phyloP scores from a whole-genome alignment of 30 jellyfish, hydroid and myxozoan species.

The Mastigias papua region DNA sequence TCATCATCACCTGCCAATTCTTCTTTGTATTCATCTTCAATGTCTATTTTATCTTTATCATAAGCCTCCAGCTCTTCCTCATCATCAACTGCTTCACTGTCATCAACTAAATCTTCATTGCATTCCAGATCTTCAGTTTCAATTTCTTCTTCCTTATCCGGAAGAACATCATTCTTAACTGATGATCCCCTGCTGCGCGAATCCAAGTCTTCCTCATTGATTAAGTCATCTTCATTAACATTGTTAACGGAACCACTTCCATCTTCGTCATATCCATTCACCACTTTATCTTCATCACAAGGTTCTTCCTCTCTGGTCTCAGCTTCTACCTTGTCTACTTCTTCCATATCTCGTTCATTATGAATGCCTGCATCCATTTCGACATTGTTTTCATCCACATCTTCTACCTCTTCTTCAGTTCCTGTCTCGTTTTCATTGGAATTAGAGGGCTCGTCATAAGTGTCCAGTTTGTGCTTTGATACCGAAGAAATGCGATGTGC shows the following conservation, averaged over 20 bases:
- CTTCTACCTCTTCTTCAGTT: conserved; percentile 8
- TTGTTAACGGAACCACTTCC: neutral
- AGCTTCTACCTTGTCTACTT: conserved; percentile 41
- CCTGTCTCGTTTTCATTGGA: neutral
- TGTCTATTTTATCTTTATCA: conserved; percentile 27
- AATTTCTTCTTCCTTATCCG: conserved; percentile 41
- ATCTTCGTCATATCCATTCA: conserved; percentile 51
- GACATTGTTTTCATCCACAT: conserved; percentile 9
- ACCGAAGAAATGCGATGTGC: neutral
- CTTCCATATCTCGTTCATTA: conserved; percentile 3
- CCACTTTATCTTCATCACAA: conserved; percentile 23
- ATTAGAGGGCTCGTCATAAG: neutral
- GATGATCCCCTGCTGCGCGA: conserved; percentile 4
- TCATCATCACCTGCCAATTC: conserved; percentile 43
- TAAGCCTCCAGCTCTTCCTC: neutral
- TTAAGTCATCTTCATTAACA: conserved; percentile 17
- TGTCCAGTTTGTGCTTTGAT: neutral
- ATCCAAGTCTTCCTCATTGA: neutral
- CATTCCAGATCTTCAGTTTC: conserved; percentile 8
- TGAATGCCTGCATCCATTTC: conserved; percentile 9
- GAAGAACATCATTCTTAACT: neutral
- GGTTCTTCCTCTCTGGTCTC: conserved; percentile 23
- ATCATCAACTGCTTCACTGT: conserved; percentile 11
- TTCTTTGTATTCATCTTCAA: neutral
- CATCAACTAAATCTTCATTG: conserved; percentile 27